These are phyloP conservation scores for Cyclopterus lumpus DNA, from an alignment of 2,797 vertebrate genomes.

Conservation along the genomic window DNA sequence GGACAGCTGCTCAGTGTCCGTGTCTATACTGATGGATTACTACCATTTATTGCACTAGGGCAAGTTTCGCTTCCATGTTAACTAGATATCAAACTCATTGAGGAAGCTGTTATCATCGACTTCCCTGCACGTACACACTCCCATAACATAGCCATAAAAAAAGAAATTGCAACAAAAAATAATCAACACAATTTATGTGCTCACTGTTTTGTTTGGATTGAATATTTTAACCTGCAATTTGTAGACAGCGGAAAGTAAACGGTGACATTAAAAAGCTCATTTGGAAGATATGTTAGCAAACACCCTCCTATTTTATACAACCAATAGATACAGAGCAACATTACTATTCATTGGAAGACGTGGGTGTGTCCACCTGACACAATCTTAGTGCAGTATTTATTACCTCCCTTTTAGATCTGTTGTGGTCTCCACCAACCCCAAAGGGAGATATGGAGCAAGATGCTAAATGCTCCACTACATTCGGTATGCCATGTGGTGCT, in stretches of 20 bases:
- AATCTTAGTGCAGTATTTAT: neutral
- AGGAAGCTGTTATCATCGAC: neutral
- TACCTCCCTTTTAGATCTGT: neutral
- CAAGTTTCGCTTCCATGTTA: neutral
- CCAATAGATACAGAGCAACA: neutral
- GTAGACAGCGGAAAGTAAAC: neutral
- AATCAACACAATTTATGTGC: neutral
- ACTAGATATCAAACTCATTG: neutral
- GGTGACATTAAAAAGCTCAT: neutral
- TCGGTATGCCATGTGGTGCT: neutral
- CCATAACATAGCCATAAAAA: neutral
- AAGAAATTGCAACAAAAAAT: neutral
- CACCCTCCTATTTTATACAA: neutral
- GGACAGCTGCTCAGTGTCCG: neutral
- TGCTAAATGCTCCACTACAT: neutral
- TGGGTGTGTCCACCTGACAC: neutral
- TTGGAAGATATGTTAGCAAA: neutral
- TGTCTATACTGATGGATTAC: neutral
- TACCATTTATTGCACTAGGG: neutral
- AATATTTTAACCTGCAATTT: neutral
- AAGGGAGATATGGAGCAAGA: neutral
- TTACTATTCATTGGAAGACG: neutral
- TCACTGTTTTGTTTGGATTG: neutral
- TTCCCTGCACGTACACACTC: neutral
- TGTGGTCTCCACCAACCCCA: neutral